phyloP scores from a whole-genome alignment of 1,140 invertebrate genomes.

The Drosophila rhopaloa region DNA sequence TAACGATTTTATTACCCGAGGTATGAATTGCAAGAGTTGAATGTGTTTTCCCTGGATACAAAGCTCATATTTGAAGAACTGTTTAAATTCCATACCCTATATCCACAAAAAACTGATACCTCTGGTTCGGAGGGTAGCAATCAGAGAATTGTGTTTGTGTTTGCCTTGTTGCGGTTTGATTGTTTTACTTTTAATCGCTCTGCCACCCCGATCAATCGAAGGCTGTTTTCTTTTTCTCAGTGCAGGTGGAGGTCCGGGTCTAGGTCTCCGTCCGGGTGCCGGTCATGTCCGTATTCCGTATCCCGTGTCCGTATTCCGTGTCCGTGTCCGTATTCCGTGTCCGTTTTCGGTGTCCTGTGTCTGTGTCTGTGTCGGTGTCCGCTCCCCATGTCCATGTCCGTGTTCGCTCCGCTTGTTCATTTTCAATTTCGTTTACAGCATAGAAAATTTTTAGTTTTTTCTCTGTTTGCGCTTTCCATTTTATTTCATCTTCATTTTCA shows the following conservation, averaged over 20 bases:
- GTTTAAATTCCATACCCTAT: too few species aligned
- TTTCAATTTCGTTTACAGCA: slow-evolving; percentile 68
- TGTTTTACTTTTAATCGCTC: neutral
- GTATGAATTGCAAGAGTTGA: too few species aligned
- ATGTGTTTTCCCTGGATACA: too few species aligned
- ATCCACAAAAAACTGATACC: too few species aligned
- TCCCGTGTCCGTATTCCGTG: neutral
- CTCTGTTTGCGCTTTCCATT: slow-evolving; percentile 51
- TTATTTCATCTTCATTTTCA: slow-evolving; percentile 73
- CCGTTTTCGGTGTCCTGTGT: slow-evolving; percentile 5
- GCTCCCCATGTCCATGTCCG: slow-evolving; percentile 40
- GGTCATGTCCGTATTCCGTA: slow-evolving; percentile 10
- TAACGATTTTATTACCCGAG: too few species aligned
- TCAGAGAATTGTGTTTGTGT: too few species aligned
- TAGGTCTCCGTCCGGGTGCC: slow-evolving; percentile 12
- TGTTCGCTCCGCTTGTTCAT: slow-evolving; percentile 62
- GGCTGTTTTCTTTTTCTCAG: slow-evolving; percentile 7
- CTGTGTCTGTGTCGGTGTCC: slow-evolving; percentile 14
- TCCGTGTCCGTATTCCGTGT: slow-evolving; percentile 9
- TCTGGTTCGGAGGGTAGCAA: too few species aligned
- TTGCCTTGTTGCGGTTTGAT: too few species aligned
- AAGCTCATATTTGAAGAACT: too few species aligned
- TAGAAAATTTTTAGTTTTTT: slow-evolving; percentile 40
- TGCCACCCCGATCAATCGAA: neutral
- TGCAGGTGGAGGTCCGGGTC: slow-evolving; percentile 4